Evolutionary conservation across 2,888 invertebrate genomes (phyloP), one percentile per base, ranked within the genome.

Genomic region (Scrobipalpa costella): DNA sequence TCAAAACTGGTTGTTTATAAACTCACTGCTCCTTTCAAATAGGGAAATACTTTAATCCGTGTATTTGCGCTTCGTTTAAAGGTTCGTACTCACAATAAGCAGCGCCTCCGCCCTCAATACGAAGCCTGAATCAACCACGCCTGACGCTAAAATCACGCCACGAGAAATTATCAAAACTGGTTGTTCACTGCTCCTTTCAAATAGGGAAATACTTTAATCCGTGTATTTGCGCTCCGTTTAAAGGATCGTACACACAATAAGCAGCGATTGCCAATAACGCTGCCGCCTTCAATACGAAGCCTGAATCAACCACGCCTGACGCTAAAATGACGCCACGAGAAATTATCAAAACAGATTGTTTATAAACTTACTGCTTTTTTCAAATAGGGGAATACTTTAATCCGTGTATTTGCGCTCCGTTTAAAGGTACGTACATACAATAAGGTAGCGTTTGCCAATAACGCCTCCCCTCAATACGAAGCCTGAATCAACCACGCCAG

Each of bases 191-290:
- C n/a, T n/a, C n/a, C n/a, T n/a, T n/a, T n/a, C n/a, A n/a, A n/a
- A n/a, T n/a, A 40, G 13, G n/a, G 44, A 7, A 44, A 44, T 44
- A 15, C 44, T 44, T 15, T 44, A 44, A 21, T 52, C 50, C 50
- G 50, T 49, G 19, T 52, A 21, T 52, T 21, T 52, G 19, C 67
- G 66, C 66, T 67, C 38, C 69, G 70, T 21, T 71, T 70, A 52
- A 52, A 52, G 50, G 21, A 27, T 13, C 5, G 50, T 44, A 44
- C 50, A 21, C 83, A 81, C 80, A 75, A 82, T 76, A 52, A 52
- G 27, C 21, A 52, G 50, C 11, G 21, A 5, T 19, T 19, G 21
- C 50, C 50, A 21, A 52, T 52, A 52, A 21, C 19, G 21, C 50
- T 13, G n/a, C 21, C n/a, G n/a, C 19, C 21, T 13, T 5, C 7